Conservation (phyloP, 2,797 vertebrate species). For the Sitta carolinensis region DNA sequence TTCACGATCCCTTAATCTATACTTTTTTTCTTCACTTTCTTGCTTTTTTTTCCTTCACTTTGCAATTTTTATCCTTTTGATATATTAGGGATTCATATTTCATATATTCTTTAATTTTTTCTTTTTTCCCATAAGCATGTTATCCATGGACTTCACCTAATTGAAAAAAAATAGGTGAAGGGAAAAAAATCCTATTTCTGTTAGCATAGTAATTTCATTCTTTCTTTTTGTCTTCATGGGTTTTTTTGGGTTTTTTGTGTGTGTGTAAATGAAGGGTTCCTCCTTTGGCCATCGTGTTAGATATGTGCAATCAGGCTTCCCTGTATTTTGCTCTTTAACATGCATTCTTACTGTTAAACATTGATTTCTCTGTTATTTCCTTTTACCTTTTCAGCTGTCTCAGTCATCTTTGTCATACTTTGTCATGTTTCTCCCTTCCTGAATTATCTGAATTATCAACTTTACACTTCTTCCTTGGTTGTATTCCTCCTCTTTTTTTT, state of each 20-base stretch:
- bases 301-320: neutral
- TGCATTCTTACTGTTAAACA: neutral
- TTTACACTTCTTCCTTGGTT: neutral
- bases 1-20: neutral
- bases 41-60: neutral
- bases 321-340: neutral
- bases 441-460: neutral
- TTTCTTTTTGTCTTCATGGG: neutral
- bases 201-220: neutral
- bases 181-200: neutral
- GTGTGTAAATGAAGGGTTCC: neutral
- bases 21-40: neutral
- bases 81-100: neutral
- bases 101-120: rapidly evolving
- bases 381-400: neutral
- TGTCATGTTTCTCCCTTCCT: neutral
- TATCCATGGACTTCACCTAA: neutral
- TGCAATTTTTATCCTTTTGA: neutral
- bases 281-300: neutral
- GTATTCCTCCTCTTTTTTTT: neutral
- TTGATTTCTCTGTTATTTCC: neutral
- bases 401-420: neutral
- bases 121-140: neutral
- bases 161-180: neutral
- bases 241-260: neutral